Conservation (phyloP, 2,113 vertebrate species). For the Otocyon megalotis region DNA sequence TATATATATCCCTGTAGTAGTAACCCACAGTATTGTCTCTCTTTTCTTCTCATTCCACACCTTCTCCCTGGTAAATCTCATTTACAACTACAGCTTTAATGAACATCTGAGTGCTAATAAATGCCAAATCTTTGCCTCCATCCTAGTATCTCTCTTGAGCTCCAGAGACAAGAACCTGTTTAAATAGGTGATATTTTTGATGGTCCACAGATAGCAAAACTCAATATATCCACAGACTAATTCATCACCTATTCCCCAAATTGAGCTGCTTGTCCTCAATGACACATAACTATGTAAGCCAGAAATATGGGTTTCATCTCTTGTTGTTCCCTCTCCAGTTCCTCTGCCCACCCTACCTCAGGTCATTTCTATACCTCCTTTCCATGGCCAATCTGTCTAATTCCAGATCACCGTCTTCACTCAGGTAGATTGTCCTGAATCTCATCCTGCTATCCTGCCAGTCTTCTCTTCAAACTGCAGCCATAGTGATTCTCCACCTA, state of each 20-base stretch:
- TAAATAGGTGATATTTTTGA: neutral
- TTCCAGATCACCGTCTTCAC: neutral
- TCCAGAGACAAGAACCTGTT: neutral
- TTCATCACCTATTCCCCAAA: neutral
- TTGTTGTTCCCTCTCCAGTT: neutral
- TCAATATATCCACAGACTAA: neutral
- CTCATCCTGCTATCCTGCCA: neutral
- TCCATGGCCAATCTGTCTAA: neutral
- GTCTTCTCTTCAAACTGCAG: neutral
- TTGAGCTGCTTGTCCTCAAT: neutral
- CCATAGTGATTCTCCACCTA: neutral
- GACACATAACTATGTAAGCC: neutral
- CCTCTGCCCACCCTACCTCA: neutral
- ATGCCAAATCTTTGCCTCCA: neutral
- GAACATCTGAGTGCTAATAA: neutral
- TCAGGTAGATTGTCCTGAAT: neutral
- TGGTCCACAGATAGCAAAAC: neutral
- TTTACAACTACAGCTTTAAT: neutral
- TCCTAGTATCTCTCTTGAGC: neutral
- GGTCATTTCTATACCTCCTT: neutral
- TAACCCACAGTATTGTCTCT: neutral
- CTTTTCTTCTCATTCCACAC: neutral
- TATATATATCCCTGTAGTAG: neutral
- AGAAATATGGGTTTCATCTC: neutral
- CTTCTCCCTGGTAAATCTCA: neutral